phyloP scores from a whole-genome alignment of 2,113 vertebrate species.

The Bostrychus sinensis region DNA sequence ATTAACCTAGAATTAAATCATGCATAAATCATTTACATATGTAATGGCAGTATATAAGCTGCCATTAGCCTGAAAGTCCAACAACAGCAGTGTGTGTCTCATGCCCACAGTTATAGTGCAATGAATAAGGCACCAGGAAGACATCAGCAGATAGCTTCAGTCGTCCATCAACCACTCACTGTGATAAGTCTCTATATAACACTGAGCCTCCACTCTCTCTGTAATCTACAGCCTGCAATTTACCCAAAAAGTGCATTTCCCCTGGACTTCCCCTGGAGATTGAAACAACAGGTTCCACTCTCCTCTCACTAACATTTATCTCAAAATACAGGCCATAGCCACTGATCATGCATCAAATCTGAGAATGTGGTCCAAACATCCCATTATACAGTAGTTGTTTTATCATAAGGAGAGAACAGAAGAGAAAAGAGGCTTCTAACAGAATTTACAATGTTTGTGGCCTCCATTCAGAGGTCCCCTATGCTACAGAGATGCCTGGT shows the following conservation, averaged over 20 bases:
- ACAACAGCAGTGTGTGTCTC: too few species aligned
- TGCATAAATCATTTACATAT: neutral
- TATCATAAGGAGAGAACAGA: neutral
- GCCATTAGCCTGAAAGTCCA: neutral
- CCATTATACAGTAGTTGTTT: slow-evolving; percentile 18
- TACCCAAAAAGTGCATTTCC: slow-evolving; percentile 8
- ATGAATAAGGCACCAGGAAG: too few species aligned
- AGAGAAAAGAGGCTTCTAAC: neutral
- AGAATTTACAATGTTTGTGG: too few species aligned
- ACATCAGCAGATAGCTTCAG: neutral
- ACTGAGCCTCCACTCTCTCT: slow-evolving; percentile 1
- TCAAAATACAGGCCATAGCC: slow-evolving; percentile 24
- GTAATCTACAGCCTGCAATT: slow-evolving; percentile 47
- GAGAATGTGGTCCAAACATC: slow-evolving; percentile 10
- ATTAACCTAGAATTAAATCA: neutral
- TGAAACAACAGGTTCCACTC: slow-evolving; percentile 35
- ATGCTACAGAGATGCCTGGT: too few species aligned
- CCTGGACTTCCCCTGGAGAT: slow-evolving; percentile 5
- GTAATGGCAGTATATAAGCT: neutral
- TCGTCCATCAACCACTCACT: slow-evolving; percentile 18
- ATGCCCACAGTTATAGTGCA: too few species aligned
- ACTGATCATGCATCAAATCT: slow-evolving; percentile 7
- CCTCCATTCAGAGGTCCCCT: too few species aligned
- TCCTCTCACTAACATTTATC: slow-evolving; percentile 4
- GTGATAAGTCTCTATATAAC: slow-evolving; percentile 14